Evolutionary conservation across 2,113 vertebrate genomes (phyloP).

Genomic region (Oryzias javanicus): DNA sequence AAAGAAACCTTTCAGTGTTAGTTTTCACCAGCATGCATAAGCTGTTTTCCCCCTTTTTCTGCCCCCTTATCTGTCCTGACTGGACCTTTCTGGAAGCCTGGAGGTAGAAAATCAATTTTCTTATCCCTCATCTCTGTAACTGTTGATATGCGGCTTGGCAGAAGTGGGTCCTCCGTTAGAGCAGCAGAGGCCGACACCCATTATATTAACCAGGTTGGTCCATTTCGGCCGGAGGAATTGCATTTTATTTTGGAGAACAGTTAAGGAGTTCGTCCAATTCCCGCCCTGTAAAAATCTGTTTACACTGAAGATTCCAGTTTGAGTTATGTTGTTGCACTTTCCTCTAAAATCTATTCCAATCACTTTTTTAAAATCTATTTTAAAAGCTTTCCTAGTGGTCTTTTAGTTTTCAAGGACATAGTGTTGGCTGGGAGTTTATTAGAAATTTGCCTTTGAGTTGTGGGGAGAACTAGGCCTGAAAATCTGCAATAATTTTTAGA

Average conservation of each 20-base stretch:
- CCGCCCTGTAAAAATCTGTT: no score
- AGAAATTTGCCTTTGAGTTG: no score
- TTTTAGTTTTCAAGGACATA: no score
- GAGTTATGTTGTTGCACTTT: no score
- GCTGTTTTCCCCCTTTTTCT: conserved; percentile 21
- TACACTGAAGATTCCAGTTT: no score
- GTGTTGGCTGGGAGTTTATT: no score
- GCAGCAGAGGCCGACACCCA: conserved; percentile 2
- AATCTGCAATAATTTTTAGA: no score
- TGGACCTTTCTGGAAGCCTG: conserved; percentile 24
- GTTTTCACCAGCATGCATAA: conserved; percentile 51
- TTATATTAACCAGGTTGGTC: conserved; percentile 20
- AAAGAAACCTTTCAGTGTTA: conserved; percentile 46
- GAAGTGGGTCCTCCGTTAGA: conserved; percentile 12
- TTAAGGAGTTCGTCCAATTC: no score
- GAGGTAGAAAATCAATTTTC: conserved; percentile 47
- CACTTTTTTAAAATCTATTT: no score
- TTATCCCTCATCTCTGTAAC: conserved; percentile 41
- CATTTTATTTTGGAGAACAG: conserved; percentile 39
- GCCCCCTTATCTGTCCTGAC: conserved; percentile 16
- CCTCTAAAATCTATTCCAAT: no score
- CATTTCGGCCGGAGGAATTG: conserved; percentile 3
- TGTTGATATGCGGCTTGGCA: conserved; percentile 17
- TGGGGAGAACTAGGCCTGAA: no score
- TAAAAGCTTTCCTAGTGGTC: no score